phyloP scores from a whole-genome alignment of 2,888 invertebrate species.

The Leptarthrus brevirostris region DNA sequence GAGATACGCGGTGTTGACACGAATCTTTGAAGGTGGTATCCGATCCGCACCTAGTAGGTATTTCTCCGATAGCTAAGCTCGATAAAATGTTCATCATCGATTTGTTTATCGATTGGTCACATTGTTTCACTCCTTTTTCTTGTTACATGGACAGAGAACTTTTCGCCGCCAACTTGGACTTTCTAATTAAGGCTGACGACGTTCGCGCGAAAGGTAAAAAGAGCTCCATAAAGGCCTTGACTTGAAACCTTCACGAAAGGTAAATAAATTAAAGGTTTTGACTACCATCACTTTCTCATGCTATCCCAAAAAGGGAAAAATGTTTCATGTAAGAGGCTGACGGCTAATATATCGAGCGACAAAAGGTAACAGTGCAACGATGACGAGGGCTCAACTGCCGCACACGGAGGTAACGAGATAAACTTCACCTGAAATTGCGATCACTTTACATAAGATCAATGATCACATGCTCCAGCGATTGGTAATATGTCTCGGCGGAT shows the following conservation, averaged over 20 bases:
- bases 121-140: slow-evolving; percentile 14
- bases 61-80: no score
- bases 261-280: slow-evolving; percentile 48
- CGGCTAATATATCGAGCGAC: slow-evolving; percentile 26
- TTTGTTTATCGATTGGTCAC: not conserved
- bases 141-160: not conserved
- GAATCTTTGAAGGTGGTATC: not conserved
- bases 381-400: slow-evolving; percentile 11
- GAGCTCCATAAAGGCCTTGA: slow-evolving; percentile 6
- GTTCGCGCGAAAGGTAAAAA: slow-evolving; percentile 4
- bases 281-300: slow-evolving; percentile 43
- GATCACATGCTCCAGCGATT: slow-evolving; percentile 50
- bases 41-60: not conserved
- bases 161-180: slow-evolving; percentile 8
- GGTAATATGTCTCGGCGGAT: slow-evolving; percentile 45
- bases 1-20: not conserved
- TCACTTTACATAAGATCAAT: slow-evolving; percentile 55
- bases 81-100: not conserved
- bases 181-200: slow-evolving; percentile 43
- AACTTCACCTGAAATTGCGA: slow-evolving; percentile 56
- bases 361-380: slow-evolving; percentile 23
- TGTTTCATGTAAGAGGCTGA: slow-evolving; percentile 31
- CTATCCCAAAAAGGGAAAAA: slow-evolving; percentile 27
- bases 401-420: slow-evolving; percentile 35
- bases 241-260: slow-evolving; percentile 25